These are phyloP conservation scores for Brienomyrus brachyistius DNA, from an alignment of 2,113 vertebrate species.

Conservation along the genomic window DNA sequence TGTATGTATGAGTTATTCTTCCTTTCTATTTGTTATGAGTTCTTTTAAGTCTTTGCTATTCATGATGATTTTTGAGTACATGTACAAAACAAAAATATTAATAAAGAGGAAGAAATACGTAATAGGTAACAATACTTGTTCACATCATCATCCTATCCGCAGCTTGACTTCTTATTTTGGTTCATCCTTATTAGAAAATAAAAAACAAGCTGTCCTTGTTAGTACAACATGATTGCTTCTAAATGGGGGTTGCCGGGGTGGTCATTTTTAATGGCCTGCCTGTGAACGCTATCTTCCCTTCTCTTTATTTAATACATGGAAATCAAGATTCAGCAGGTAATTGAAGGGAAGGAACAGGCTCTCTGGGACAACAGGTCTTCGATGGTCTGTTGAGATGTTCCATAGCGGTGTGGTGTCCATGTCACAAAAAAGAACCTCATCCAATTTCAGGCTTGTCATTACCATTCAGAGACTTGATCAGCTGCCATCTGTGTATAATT, in stretches of 20 bases:
- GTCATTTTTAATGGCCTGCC: conserved; percentile 5
- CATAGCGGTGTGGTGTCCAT: not conserved
- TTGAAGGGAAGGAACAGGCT: not conserved
- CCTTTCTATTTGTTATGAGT: not conserved
- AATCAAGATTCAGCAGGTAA: not conserved
- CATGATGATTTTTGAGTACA: not conserved
- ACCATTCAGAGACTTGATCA: not conserved
- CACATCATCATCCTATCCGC: not conserved
- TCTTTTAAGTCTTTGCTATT: not conserved
- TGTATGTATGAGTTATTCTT: not conserved
- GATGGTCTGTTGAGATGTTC: not conserved
- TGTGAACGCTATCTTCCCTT: not conserved
- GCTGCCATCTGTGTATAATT: not conserved
- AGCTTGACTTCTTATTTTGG: not conserved
- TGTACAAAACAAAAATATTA: not conserved
- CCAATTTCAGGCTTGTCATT: not conserved
- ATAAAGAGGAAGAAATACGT: not conserved
- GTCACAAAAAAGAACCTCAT: not conserved
- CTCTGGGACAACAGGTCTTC: too few relatives aligned
- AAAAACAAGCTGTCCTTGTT: not conserved
- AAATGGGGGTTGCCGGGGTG: not conserved
- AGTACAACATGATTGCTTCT: conserved; percentile 6
- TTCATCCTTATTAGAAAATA: not conserved
- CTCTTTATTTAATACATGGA: not conserved
- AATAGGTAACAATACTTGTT: not conserved